Conservation (phyloP, 2,113 vertebrate genomes). For the Eubucco bourcierii region DNA sequence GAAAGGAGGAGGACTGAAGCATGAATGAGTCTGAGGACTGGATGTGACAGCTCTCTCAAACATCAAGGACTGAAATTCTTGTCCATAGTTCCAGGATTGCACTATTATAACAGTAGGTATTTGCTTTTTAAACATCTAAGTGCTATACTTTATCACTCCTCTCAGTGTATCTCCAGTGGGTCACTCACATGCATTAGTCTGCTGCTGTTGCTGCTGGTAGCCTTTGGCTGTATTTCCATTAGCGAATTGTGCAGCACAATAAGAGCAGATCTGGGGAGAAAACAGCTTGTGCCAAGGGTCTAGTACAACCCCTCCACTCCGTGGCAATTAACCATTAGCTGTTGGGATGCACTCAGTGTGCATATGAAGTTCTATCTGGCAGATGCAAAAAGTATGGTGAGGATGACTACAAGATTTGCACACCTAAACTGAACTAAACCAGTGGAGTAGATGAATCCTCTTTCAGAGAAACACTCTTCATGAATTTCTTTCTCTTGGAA, state of each 20-base stretch:
- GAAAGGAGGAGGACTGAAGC: not conserved
- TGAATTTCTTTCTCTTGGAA: not conserved
- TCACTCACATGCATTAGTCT: not conserved
- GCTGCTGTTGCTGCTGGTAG: not conserved
- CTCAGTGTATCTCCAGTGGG: not conserved
- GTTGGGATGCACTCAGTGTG: fast-evolving
- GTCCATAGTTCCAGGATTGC: not conserved
- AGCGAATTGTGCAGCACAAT: not conserved
- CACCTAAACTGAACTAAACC: not conserved
- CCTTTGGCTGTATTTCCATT: not conserved
- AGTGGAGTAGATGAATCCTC: not conserved
- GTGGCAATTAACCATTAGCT: not conserved
- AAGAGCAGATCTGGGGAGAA: not conserved
- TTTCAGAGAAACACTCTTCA: not conserved
- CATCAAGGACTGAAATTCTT: not conserved
- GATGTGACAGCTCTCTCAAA: not conserved
- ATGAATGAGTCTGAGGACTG: not conserved
- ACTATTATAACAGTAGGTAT: not conserved
- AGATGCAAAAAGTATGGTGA: not conserved
- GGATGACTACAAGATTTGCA: not conserved
- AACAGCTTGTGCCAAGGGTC: fast-evolving
- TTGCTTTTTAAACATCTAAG: not conserved
- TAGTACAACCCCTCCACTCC: not conserved
- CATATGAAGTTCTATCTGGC: not conserved
- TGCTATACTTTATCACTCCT: not conserved